These are phyloP conservation scores for Cryptotermes secundus DNA, from an alignment of 1,140 invertebrate genomes.

Conservation along the genomic window DNA sequence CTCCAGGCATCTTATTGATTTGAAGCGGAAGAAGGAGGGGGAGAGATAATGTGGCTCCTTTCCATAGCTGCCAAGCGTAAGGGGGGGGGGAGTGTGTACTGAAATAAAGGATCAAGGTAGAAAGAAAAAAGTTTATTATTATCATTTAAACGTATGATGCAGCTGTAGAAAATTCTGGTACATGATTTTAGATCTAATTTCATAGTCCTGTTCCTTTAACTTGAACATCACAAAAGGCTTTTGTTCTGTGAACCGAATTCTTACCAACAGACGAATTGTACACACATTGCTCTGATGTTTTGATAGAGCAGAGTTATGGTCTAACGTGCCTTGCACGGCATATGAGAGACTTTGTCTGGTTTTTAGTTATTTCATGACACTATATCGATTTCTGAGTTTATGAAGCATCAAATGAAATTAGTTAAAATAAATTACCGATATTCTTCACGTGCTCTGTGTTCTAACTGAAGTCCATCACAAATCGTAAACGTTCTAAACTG, in stretches of 20 bases:
- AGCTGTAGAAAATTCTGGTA: neutral
- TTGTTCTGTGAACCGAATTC: constrained; percentile 7
- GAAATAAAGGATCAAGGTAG: neutral
- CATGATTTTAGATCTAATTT: constrained; percentile 5
- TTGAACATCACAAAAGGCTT: neutral
- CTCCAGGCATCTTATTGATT: constrained; percentile 9
- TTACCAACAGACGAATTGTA: neutral
- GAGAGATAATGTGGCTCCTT: neutral
- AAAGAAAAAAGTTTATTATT: neutral
- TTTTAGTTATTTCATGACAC: too few species aligned
- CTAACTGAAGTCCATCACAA: too few species aligned
- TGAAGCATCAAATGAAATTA: too few species aligned
- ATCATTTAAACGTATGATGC: neutral
- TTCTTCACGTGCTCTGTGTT: too few species aligned
- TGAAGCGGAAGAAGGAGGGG: neutral
- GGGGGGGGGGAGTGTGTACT: neutral
- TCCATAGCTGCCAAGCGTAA: neutral
- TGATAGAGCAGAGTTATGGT: neutral
- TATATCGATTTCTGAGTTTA: too few species aligned
- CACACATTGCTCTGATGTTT: neutral
- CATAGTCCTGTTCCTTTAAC: neutral
- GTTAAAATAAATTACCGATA: too few species aligned
- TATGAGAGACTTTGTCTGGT: too few species aligned
- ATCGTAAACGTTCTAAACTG: too few species aligned
- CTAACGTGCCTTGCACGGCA: too few species aligned